phyloP scores from a whole-genome alignment of 2,797 vertebrate genomes.

The Aplochiton taeniatus region DNA sequence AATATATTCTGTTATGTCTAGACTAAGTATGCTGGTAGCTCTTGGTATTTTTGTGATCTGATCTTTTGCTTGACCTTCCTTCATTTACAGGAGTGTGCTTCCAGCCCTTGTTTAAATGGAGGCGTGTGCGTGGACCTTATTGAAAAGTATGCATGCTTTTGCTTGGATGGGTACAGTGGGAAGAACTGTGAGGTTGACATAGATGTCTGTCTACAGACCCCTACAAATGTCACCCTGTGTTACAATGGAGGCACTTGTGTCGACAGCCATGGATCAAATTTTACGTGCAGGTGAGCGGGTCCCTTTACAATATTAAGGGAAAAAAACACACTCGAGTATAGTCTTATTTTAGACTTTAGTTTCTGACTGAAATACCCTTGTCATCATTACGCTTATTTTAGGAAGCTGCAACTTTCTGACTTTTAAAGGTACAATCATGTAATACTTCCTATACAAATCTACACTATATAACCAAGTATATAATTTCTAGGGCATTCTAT shows the following conservation, averaged over 20 bases:
- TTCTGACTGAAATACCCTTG: too few relatives aligned
- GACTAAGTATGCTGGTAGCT: background rate
- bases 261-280: constrained; percentile 74
- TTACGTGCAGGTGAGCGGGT: constrained; percentile 82
- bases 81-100: constrained; percentile 73
- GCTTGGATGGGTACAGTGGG: constrained; percentile 71
- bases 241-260: constrained; percentile 78
- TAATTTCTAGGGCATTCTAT: too few relatives aligned
- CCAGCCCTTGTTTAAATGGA: constrained; percentile 73
- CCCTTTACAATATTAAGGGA: too few relatives aligned
- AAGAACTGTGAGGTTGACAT: constrained; percentile 74
- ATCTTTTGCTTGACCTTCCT: too few relatives aligned
- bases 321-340: too few relatives aligned
- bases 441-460: too few relatives aligned
- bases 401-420: too few relatives aligned
- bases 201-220: constrained; percentile 65
- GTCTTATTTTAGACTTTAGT: too few relatives aligned
- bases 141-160: constrained; percentile 76
- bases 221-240: constrained; percentile 64
- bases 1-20: background rate
- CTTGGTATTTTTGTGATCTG: too few relatives aligned
- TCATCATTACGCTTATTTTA: too few relatives aligned
- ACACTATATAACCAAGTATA: too few relatives aligned
- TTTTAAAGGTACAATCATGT: too few relatives aligned
- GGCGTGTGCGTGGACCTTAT: constrained; percentile 79